Conservation (phyloP, 2,797 vertebrate species). For the Spondyliosoma cantharus region DNA sequence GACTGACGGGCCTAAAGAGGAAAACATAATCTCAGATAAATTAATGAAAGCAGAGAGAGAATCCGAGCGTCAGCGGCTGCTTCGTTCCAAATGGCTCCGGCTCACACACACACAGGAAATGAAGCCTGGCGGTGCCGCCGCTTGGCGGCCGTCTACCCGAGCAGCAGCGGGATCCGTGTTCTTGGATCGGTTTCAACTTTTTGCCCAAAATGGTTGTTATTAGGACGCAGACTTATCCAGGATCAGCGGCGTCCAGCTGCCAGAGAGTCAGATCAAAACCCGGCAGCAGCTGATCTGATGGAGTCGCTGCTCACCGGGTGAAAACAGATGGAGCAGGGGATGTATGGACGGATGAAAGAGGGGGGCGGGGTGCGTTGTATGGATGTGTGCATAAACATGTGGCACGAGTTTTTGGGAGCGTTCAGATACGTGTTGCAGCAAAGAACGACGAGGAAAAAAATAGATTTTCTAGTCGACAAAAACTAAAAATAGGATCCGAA, state of each 20-base stretch:
- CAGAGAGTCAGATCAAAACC: conserved; percentile 50
- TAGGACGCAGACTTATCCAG: conserved; percentile 69
- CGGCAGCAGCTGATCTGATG: conserved; percentile 45
- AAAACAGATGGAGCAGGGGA: conserved; percentile 54
- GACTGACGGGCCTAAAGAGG: conserved; percentile 28
- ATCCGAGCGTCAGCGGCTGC: conserved; percentile 41
- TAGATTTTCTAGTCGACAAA: too few relatives aligned
- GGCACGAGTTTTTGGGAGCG: neutral
- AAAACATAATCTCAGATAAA: conserved; percentile 65
- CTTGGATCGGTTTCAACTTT: conserved; percentile 67
- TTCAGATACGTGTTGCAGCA: too few relatives aligned
- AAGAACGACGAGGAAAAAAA: too few relatives aligned
- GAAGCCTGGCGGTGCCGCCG: conserved; percentile 51
- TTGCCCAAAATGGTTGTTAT: conserved; percentile 74
- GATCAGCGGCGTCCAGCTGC: conserved; percentile 73
- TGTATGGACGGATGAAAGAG: conserved; percentile 5
- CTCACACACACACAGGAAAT: conserved; percentile 68
- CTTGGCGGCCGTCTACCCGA: conserved; percentile 55
- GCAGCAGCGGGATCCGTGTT: conserved; percentile 58
- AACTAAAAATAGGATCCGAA: too few relatives aligned
- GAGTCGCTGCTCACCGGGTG: conserved; percentile 6
- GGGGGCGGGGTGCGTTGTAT: too few relatives aligned
- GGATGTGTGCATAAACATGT: neutral
- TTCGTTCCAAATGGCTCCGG: conserved; percentile 56
- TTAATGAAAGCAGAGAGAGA: conserved; percentile 64